A percentile compares a stretch with the other conserved stretches of the same genome.
Evolutionary conservation across 2,113 vertebrate genomes (phyloP).

Genomic region (Sorex araneus): DNA sequence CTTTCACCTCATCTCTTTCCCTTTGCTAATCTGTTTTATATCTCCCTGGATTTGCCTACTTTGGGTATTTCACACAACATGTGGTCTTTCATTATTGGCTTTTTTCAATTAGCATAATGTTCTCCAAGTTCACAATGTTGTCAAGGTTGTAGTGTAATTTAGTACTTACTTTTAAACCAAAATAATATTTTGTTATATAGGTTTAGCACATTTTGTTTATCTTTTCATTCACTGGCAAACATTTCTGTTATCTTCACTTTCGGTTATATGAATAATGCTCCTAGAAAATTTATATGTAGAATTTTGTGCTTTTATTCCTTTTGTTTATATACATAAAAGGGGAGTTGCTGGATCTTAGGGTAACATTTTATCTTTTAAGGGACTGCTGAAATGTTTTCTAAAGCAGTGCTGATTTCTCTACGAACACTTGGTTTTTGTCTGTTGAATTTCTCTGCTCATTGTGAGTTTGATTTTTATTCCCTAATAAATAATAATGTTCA

Average conservation of each 20-base stretch:
- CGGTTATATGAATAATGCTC: not conserved
- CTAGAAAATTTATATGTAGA: not conserved
- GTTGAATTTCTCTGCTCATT: conserved; percentile 1
- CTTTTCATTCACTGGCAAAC: not conserved
- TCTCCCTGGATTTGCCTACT: not conserved
- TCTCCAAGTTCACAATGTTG: conserved; percentile 9
- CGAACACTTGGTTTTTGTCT: conserved; percentile 4
- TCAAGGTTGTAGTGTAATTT: not conserved
- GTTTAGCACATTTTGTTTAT: not conserved
- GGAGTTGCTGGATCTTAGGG: not conserved
- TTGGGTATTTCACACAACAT: not conserved
- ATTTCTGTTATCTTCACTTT: not conserved
- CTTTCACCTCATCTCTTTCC: not conserved
- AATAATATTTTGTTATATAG: not conserved
- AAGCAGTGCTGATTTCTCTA: not conserved
- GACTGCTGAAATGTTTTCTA: conserved; percentile 22
- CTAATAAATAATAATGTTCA: conserved; percentile 34
- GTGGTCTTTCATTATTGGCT: not conserved
- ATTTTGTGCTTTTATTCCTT: conserved; percentile 53
- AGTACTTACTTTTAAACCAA: not conserved
- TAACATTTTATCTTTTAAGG: conserved; percentile 14
- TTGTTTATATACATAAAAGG: not conserved
- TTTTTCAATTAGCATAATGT: conserved; percentile 12
- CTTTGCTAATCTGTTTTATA: conserved; percentile 28
- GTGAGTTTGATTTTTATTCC: conserved; percentile 34